These are phyloP conservation scores for Pteronura brasiliensis DNA, from an alignment of 2,113 vertebrate genomes.

Conservation along the genomic window DNA sequence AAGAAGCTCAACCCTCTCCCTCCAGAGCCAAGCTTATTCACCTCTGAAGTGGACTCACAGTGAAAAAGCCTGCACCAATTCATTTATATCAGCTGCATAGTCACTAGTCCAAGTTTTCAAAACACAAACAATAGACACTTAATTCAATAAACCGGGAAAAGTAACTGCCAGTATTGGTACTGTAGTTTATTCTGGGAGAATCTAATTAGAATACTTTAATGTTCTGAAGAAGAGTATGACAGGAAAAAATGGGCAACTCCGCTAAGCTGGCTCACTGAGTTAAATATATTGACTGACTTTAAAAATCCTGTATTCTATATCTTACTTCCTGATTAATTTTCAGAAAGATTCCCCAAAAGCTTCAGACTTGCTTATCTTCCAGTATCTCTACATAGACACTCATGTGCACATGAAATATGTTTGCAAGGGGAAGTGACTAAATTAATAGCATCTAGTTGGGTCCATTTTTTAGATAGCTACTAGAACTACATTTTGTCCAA, in stretches of 20 bases:
- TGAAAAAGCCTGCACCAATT: neutral
- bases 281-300: neutral
- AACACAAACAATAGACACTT: neutral
- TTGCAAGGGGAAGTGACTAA: conserved; percentile 15
- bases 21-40: neutral
- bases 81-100: neutral
- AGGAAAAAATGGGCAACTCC: neutral
- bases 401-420: neutral
- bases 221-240: neutral
- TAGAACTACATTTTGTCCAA: conserved; percentile 51
- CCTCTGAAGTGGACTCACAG: neutral
- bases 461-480: conserved; percentile 10
- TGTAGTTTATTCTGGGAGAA: neutral
- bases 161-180: neutral
- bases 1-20: neutral
- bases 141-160: neutral
- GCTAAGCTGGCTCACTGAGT: neutral
- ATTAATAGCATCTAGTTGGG: conserved; percentile 31
- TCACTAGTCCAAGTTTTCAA: neutral
- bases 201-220: conserved; percentile 4
- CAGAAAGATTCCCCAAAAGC: conserved; percentile 40
- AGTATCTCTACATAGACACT: neutral
- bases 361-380: conserved; percentile 2
- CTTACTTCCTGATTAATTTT: conserved; percentile 50
- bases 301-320: neutral